Evolutionary conservation across 1,140 invertebrate genomes (phyloP), one percentile per base, ranked within the genome.

Genomic region (Bombus confusus): DNA sequence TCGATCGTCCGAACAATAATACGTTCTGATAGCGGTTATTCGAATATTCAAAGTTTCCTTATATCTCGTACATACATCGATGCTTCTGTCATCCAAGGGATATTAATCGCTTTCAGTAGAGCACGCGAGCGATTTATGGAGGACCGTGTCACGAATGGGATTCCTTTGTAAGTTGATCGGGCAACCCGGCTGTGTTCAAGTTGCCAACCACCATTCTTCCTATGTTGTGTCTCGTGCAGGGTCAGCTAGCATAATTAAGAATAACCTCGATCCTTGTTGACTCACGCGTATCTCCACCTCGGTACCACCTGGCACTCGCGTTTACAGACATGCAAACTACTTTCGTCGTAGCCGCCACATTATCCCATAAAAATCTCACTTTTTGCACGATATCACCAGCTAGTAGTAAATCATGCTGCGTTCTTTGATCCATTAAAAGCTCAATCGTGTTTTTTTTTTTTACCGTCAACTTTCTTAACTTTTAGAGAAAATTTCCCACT

Each of bases 281-380:
- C 85, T 85, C 73, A 80, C 66, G 83, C 74, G 84, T 83, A 39
- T 47, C 75, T 86, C 80, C 66, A 64, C 71, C 76, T 77, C 71
- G 89, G 89, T 72, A 91, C 90, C 59, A 78, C 90, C 91, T 90
- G 90, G 90, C 78, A 91, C 88, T 88, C 84, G 57, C 12, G 78
- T 89, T 90, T 73, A 22, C 47, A 79, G 74, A 62, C 88, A 90
- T 80, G 86, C 89, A 64, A 87, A 41, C 69, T 74, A 59, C 25
- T 41, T 69, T 80, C 37, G 43, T 43, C 76, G n/a, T 62, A 86
- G 62, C 41, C 73, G 28, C 41, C n/a, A 39, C 10, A 6, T 62
- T 12, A 25, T 43, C 3, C 1, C 6, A 6, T 25, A n/a, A 47
- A 39, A 79, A 12, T 69, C 18, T 37, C 43, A n/a, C 37, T 12